phyloP scores from a whole-genome alignment of 2,797 vertebrate species.

The Typhlichthys eigenmanni region DNA sequence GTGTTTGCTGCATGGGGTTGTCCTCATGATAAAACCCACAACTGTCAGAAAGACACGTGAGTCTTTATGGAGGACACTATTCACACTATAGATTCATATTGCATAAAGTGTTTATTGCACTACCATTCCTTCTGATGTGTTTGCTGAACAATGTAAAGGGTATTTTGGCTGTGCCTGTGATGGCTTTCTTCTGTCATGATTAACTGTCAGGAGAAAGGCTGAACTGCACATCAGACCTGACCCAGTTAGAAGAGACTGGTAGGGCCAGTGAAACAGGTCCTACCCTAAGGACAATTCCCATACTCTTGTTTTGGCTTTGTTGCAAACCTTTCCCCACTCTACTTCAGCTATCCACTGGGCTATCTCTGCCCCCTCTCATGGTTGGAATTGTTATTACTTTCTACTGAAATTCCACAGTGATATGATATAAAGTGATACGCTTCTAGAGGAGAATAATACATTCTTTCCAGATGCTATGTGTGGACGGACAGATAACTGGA shows the following conservation, averaged over 20 bases:
- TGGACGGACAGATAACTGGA: too few species aligned
- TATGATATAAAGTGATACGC: not conserved
- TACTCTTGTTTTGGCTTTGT: conserved; percentile 47
- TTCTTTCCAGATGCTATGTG: too few species aligned
- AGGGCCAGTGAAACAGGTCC: conserved; percentile 53
- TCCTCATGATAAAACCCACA: conserved; percentile 61
- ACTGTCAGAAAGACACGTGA: conserved; percentile 59
- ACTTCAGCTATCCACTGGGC: not conserved
- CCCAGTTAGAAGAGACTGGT: conserved; percentile 65
- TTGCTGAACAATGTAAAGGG: conserved; percentile 43
- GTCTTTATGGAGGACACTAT: conserved; percentile 40
- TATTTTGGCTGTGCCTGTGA: conserved; percentile 40
- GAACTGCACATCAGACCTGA: conserved; percentile 62
- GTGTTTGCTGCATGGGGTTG: conserved; percentile 50
- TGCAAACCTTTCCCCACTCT: conserved; percentile 30
- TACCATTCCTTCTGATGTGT: conserved; percentile 6
- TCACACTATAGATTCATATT: conserved; percentile 37
- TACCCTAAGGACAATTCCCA: conserved; percentile 55
- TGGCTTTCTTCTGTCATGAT: conserved; percentile 33
- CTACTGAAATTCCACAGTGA: conserved; percentile 33
- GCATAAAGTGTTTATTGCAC: conserved; percentile 40
- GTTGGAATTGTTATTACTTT: conserved; percentile 24
- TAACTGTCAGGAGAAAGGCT: conserved; percentile 33
- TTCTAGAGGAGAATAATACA: too few species aligned
- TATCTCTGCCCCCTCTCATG: conserved; percentile 22